A percentile compares a stretch with the other conserved stretches of the same genome.
Conservation (phyloP, 2,888 invertebrate genomes). For the Drosophila quinaria region DNA sequence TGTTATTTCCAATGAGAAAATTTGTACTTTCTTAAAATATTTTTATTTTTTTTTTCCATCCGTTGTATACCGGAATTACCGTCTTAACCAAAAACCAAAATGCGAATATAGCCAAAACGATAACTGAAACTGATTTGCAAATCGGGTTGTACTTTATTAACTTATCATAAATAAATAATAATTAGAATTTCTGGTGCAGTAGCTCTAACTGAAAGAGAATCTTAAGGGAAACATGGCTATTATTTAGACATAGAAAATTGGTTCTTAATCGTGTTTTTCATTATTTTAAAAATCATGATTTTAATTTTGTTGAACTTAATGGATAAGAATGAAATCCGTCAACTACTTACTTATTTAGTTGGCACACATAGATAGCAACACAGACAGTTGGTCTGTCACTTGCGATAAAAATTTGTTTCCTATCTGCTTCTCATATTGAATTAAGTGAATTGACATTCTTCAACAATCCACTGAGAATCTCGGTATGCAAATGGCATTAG, state of each 20-base stretch:
- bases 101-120: no score
- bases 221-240: no score
- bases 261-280: neutral
- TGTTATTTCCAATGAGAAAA: no score
- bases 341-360: conserved; percentile 5
- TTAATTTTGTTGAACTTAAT: conserved; percentile 5
- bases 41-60: no score
- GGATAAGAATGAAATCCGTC: neutral
- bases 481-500: conserved; percentile 61
- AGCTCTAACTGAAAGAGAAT: no score
- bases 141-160: no score
- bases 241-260: neutral
- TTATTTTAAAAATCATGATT: neutral
- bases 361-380: neutral
- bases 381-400: conserved; percentile 10
- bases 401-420: conserved; percentile 35
- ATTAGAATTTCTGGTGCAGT: no score
- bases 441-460: conserved; percentile 42
- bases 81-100: no score
- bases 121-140: no score
- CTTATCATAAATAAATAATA: no score
- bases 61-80: no score
- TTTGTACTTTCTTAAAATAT: no score
- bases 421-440: conserved; percentile 40
- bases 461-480: conserved; percentile 34